These are phyloP conservation scores for Amphipoea oculea DNA, from an alignment of 2,888 invertebrate species.

Conservation along the genomic window DNA sequence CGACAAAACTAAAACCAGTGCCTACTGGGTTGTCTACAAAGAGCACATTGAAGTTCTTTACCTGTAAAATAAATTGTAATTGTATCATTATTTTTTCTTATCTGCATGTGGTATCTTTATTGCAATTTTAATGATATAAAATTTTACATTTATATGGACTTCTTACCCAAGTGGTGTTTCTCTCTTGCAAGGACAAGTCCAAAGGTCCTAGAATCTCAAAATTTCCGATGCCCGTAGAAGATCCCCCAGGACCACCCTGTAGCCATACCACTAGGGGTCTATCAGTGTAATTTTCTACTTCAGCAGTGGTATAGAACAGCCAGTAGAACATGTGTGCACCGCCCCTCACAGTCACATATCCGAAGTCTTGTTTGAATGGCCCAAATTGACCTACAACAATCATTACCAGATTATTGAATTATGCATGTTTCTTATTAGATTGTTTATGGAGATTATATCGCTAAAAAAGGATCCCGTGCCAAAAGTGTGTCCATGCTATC, in stretches of 20 bases:
- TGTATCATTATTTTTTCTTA: not conserved
- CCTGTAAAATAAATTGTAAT: slow-evolving; percentile 80
- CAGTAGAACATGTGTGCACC: slow-evolving; percentile 97
- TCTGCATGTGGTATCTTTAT: not conserved
- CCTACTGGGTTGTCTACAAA: slow-evolving; percentile 98
- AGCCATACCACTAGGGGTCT: slow-evolving; percentile 96
- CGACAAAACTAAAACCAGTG: slow-evolving; percentile 95
- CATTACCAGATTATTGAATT: slow-evolving; percentile 23
- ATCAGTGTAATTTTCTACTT: slow-evolving; percentile 90
- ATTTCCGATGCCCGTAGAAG: slow-evolving; percentile 96
- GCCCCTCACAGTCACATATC: slow-evolving; percentile 93
- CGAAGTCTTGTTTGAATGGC: slow-evolving; percentile 93
- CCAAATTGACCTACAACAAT: slow-evolving; percentile 87
- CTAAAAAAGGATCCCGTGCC: slow-evolving; percentile 10
- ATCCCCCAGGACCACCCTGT: slow-evolving; percentile 96
- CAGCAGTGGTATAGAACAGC: slow-evolving; percentile 94
- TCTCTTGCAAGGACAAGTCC: slow-evolving; percentile 91
- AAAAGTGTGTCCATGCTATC: slow-evolving; percentile 32
- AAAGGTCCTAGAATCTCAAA: slow-evolving; percentile 96
- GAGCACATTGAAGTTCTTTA: slow-evolving; percentile 94
- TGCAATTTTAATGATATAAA: not conserved
- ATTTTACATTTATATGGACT: not conserved
- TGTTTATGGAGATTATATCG: not conserved
- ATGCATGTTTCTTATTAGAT: slow-evolving; percentile 34
- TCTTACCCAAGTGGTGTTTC: slow-evolving; percentile 94